Evolutionary conservation across 23 tunicate species (phyloP), one percentile per base, ranked within the genome.

Genomic region (Botrylloides violaceus): DNA sequence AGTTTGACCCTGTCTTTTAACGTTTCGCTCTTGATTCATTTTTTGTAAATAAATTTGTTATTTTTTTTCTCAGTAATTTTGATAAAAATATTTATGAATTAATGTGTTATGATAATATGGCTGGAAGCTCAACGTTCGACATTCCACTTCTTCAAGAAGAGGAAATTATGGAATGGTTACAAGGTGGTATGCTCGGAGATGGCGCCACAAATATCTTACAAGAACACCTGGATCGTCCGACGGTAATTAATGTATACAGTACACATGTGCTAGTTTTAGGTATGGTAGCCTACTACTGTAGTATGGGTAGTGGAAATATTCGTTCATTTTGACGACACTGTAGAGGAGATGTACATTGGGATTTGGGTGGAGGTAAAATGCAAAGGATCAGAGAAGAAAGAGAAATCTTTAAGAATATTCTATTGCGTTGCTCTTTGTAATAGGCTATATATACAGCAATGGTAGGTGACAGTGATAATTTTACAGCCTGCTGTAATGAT

Each of bases 401-500:
- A 49, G 58, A 20, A 0, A 49, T 20, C 58, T 49, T 12, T 15
- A 48, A 48, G 18, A 12, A 48, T 18, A 48, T 48, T 19, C 58
- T 22, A 21, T 49, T 49, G 20, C 58, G 21, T 49, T 19, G 21
- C 58, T 19, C 1, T 49, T 19, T 19, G 21, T 49, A 49, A 0
- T 1, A 49, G 21, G 21, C 20, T 49, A 49, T n/a, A n/a, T n/a
- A n/a, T n/a, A 49, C 58, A 0, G 1, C n/a, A n/a, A n/a, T n/a
- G n/a, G n/a, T n/a, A n/a, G n/a, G n/a, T n/a, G n/a, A n/a, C n/a
- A n/a, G n/a, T n/a, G n/a, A n/a, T n/a, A n/a, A 19, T 65, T 65
- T 65, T 65, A 9, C 37, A 68, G 74, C 57, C 56, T 15, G 74
- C 74, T 15, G 58, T 43, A 53, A 68, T 68, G 74, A 68, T 68